Percentiles rank a stretch among this genome's conserved stretches.
phyloP scores from a whole-genome alignment of 2,113 vertebrate genomes.

The Laticauda colubrina region DNA sequence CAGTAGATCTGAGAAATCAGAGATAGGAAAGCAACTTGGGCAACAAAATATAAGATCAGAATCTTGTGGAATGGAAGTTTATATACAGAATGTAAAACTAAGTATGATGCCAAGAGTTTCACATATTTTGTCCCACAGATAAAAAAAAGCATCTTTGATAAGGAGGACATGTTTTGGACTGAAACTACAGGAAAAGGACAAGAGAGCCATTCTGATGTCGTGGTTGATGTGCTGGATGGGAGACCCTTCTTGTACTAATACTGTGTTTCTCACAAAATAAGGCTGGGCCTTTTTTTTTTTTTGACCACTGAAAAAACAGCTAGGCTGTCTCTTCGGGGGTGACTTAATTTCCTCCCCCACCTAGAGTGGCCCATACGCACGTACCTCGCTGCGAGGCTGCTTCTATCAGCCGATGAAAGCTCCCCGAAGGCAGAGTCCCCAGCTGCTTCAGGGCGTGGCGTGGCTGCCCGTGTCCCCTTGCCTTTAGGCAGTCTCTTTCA shows the following conservation, averaged over 20 bases:
- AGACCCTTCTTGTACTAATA: background rate
- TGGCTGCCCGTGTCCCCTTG: too few relatives aligned
- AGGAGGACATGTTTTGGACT: background rate
- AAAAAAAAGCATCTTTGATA: background rate
- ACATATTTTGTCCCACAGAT: background rate
- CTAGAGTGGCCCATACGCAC: too few relatives aligned
- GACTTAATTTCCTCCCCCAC: too few relatives aligned
- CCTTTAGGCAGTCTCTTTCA: too few relatives aligned
- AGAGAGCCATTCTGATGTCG: background rate
- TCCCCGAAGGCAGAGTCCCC: too few relatives aligned
- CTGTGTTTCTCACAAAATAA: too few relatives aligned
- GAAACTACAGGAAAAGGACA: background rate
- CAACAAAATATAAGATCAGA: background rate
- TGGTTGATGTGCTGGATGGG: background rate
- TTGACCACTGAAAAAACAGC: too few relatives aligned
- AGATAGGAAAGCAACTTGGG: background rate
- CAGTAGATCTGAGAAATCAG: background rate
- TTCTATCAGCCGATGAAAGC: too few relatives aligned
- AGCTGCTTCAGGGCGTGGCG: too few relatives aligned
- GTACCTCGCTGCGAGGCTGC: too few relatives aligned
- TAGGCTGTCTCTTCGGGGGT: too few relatives aligned
- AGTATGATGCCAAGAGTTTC: background rate
- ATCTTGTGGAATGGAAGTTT: background rate
- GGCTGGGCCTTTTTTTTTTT: too few relatives aligned
- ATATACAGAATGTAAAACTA: background rate